Base-by-base conservation (phyloP, 2,113 vertebrate genomes). In the Prionailurus bengalensis region DNA sequence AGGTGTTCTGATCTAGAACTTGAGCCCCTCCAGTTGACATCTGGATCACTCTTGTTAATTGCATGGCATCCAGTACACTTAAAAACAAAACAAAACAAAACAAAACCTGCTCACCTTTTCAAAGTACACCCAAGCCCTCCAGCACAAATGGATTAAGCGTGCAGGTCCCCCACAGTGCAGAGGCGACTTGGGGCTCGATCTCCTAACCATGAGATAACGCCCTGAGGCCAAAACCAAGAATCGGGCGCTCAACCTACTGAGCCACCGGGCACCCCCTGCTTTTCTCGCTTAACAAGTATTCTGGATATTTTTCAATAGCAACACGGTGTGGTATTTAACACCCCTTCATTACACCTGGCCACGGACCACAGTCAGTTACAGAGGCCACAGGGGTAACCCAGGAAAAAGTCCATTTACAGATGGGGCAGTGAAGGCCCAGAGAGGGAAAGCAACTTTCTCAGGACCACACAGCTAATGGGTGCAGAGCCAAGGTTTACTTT, bases 241-340 rank as follows among this genome's bases (percentile, higher is more conserved):
- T 61, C 1, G 21, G 58, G 7, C 2, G 21, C 21, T 23, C 21
- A 21, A 61, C 58, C 58, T 23, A 21, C 58, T 23, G 58, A 61
- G 58, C 21, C 58, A 45, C 58, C 58, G 9, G 58, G 58, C 58
- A 3, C 58, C 58, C 58, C 58, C 21, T 58, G 21, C 21, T 58
- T 58, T 58, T 21, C 21, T 58, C 19, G 0, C 58, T 21, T 58
- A 21, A 58, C 58, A 0, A 8, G 12, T 31, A 66, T 66, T 58
- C 19, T 9, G 21, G 58, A 23, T 61, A 9, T 23, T 21, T 61
- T 25, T 23, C 21, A 7, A 23, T 23, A 6, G 58, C 58, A 61
- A 8, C 21, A 21, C 3, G 21, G 0, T 0, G 0, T 48, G 45
- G 10, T 15, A 14, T 45, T 42, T 29, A 33, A 63, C 27, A n/a